Conservation (phyloP, 2,888 invertebrate genomes). For the Tenthredo notha region DNA sequence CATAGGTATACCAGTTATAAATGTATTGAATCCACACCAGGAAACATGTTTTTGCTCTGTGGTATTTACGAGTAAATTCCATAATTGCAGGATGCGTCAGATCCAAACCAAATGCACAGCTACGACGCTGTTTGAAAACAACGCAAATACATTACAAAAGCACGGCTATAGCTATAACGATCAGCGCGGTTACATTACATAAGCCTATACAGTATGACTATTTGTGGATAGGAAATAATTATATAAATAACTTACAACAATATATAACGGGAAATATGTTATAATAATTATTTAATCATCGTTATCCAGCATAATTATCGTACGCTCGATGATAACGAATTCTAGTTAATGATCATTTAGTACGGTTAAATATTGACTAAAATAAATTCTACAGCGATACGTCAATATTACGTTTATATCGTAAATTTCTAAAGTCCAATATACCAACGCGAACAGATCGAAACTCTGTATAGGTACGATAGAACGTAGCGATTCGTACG, state of each 20-base stretch:
- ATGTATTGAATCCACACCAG: neutral
- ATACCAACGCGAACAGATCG: neutral
- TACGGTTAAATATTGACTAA: neutral
- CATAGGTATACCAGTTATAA: neutral
- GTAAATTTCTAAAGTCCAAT: neutral
- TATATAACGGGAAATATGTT: neutral
- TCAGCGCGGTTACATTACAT: slow-evolving; percentile 57
- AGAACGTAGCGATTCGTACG: neutral
- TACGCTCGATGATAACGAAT: neutral
- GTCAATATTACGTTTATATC: neutral
- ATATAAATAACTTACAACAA: slow-evolving; percentile 61
- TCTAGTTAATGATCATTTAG: neutral
- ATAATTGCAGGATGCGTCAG: slow-evolving; percentile 45
- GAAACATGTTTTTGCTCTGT: slow-evolving; percentile 32
- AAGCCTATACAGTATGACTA: slow-evolving; percentile 60
- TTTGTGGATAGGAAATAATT: slow-evolving; percentile 65
- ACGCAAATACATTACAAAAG: slow-evolving; percentile 54
- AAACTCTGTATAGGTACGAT: neutral
- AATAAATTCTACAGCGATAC: neutral
- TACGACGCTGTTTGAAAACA: slow-evolving; percentile 33
- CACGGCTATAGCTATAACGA: neutral
- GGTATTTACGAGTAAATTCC: slow-evolving; percentile 25
- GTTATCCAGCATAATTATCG: neutral
- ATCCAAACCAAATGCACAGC: neutral
- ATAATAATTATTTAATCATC: slow-evolving; percentile 10